phyloP scores from a whole-genome alignment of 2,888 invertebrate genomes.

The Caenorhabditis auriculariae region DNA sequence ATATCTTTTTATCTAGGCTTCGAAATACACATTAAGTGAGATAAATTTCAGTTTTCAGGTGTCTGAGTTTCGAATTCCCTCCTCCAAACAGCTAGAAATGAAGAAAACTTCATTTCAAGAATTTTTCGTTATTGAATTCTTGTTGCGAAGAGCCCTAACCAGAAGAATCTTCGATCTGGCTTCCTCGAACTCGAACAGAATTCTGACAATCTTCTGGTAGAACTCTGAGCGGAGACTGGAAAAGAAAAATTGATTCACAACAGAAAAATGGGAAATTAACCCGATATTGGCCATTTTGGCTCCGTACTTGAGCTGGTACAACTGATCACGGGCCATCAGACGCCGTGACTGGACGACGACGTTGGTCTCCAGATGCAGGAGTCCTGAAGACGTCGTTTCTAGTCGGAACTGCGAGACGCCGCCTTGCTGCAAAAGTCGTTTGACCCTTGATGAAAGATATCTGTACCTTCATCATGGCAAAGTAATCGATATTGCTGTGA shows the following conservation, averaged over 20 bases:
- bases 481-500: background rate
- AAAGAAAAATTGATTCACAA: conserved; percentile 2
- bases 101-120: no score
- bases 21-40: no score
- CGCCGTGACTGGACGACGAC: conserved; percentile 35
- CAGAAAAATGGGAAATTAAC: conserved; percentile 2
- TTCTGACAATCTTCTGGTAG: conserved; percentile 52
- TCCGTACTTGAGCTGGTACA: conserved; percentile 42
- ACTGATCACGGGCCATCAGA: conserved; percentile 34
- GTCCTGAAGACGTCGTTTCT: no score
- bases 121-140: no score
- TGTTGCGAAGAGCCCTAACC: conserved; percentile 24
- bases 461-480: no score
- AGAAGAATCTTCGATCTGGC: conserved; percentile 42
- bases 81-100: no score
- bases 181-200: conserved; percentile 52
- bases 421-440: no score
- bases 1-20: no score
- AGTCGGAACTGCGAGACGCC: no score
- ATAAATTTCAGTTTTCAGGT: no score
- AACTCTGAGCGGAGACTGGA: conserved; percentile 41
- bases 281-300: conserved; percentile 41
- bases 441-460: no score
- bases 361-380: conserved; percentile 8
- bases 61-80: no score